Conservation (phyloP, 37 sponge, comb jelly and placozoan genomes). For the Diacarnus erythraeanus region DNA sequence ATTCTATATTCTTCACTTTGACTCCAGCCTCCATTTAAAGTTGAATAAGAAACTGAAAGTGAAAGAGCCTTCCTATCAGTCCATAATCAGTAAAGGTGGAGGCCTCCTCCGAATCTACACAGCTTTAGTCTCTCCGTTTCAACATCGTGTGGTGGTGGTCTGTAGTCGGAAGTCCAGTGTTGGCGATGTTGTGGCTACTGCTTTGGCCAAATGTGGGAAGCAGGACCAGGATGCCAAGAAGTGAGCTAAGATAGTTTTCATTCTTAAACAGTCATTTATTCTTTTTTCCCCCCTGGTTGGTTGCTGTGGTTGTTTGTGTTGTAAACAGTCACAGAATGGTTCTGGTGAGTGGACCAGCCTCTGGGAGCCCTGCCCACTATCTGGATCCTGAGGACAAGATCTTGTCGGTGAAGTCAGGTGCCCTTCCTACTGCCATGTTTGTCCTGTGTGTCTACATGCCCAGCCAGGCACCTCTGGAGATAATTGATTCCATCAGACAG, state of each 20-base stretch:
- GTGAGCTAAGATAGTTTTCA: constrained; percentile 6
- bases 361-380: constrained; percentile 19
- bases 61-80: constrained; percentile 45
- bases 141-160: constrained; percentile 50
- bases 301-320: neutral
- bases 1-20: neutral
- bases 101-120: constrained; percentile 75
- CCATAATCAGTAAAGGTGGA: constrained; percentile 59
- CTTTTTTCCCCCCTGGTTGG: neutral
- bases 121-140: constrained; percentile 53
- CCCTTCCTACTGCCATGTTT: constrained; percentile 34
- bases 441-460: constrained; percentile 45
- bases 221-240: constrained; percentile 47
- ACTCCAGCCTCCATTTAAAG: constrained; percentile 6
- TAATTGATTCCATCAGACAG: constrained; percentile 34
- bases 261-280: neutral
- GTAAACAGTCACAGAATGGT: constrained; percentile 36
- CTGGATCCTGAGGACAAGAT: constrained; percentile 49
- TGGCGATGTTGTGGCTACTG: constrained; percentile 42
- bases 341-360: constrained; percentile 24
- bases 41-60: constrained; percentile 30
- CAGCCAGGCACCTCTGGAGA: constrained; percentile 10
- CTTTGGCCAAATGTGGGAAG: constrained; percentile 57
- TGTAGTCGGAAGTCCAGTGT: constrained; percentile 56
- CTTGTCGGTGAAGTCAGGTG: constrained; percentile 26